Base-by-base conservation (phyloP, 1,140 invertebrate genomes). In the Chlorops oryzae region DNA sequence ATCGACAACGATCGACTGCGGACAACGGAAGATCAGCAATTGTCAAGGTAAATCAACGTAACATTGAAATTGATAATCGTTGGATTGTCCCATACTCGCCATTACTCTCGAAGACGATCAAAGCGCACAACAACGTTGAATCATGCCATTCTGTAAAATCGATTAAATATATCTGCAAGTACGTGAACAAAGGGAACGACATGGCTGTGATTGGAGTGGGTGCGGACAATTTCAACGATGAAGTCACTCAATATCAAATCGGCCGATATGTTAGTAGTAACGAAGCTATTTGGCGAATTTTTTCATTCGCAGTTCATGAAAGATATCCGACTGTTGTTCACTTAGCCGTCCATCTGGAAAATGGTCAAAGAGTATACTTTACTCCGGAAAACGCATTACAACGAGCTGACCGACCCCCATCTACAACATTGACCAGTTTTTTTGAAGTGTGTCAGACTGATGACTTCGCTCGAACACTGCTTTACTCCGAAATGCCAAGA, bases 141-240 rank as follows among this genome's bases (percentile, higher is more conserved):
- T 47, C 22, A 32, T 74, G 65, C 53, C 45, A 51, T 53, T 65
- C 70, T 1, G 66, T 74, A 1, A 59, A 59, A 34, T 51, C 62
- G 0, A 68, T 75, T 6, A 77, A 75, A 62, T 76, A 74, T 42
- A 66, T 77, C 39, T 75, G 65, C 45, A 75, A 75, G 61, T 75
- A 73, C 62, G 58, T 76, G n/a, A 62, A 70, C 48, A 73, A 75
- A 63, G 72, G 71, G 5, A 59, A 54, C 32, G 64, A 70, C 45
- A 48, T 60, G 49, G 54, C 49, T 21, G 24, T 45, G 13, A 37
- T 55, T 27, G 34, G n/a, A 12, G 7, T 51, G 12, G 6, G 9
- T 3, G 6, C 4, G 4, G 5, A 20, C 5, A 47, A 41, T 47
- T n/a, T n/a, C 62, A 28, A 61, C 61, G 50, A 52, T 28, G 50